A percentile compares a stretch with the other conserved stretches of the same genome.
Evolutionary conservation across 1,140 invertebrate species (phyloP).

Genomic region (Araneus ventricosus): DNA sequence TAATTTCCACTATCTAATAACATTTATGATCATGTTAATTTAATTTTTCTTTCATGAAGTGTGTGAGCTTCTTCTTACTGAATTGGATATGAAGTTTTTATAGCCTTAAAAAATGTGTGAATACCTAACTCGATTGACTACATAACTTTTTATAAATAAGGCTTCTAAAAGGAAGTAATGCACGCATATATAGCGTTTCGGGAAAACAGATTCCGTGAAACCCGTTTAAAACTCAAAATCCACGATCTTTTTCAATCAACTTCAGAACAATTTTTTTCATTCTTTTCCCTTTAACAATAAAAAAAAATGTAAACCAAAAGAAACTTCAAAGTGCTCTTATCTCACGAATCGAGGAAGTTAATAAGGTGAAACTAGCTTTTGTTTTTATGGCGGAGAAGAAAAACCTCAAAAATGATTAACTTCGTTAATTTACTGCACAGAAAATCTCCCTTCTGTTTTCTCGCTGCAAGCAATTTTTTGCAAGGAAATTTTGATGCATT

Average conservation of each 20-base stretch:
- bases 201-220: background rate
- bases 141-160: slow-evolving; percentile 4
- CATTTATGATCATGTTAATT: background rate
- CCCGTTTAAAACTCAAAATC: slow-evolving; percentile 37
- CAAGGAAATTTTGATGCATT: slow-evolving; percentile 34
- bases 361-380: slow-evolving; percentile 39
- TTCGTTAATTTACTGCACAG: slow-evolving; percentile 38
- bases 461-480: background rate
- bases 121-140: background rate
- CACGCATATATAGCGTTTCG: slow-evolving; percentile 16
- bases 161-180: background rate
- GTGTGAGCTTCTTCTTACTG: background rate
- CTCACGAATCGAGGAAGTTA: slow-evolving; percentile 45
- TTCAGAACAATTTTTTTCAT: background rate
- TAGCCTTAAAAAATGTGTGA: background rate
- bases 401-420: slow-evolving; percentile 51
- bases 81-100: background rate
- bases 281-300: background rate
- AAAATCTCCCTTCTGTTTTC: background rate
- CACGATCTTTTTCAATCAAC: slow-evolving; percentile 49
- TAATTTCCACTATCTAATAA: background rate
- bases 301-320: slow-evolving; percentile 17
- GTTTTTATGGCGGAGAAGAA: background rate
- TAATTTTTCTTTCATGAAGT: background rate
- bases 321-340: slow-evolving; percentile 46